These are phyloP conservation scores for Exocentrus adspersus DNA, from an alignment of 2,888 invertebrate genomes.

Conservation along the genomic window DNA sequence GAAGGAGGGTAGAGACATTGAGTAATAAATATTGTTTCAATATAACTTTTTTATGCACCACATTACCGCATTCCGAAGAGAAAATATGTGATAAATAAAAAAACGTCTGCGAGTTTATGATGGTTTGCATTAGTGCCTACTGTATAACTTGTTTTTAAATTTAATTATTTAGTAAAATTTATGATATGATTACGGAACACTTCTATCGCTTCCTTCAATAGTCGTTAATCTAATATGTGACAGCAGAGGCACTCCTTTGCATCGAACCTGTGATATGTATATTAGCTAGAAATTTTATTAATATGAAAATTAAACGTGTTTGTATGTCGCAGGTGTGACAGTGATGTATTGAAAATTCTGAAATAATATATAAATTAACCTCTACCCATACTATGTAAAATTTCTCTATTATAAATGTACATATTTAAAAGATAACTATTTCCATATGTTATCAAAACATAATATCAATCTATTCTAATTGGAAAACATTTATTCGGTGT, in stretches of 20 bases:
- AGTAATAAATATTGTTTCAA: too few species aligned
- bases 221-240: slow-evolving; percentile 8
- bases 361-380: slow-evolving; percentile 26
- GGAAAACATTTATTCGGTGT: neutral
- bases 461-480: slow-evolving; percentile 17
- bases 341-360: slow-evolving; percentile 37
- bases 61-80: too few species aligned
- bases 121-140: too few species aligned
- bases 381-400: slow-evolving; percentile 24
- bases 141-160: too few species aligned
- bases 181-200: neutral
- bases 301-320: slow-evolving; percentile 29
- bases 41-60: too few species aligned
- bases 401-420: slow-evolving; percentile 23
- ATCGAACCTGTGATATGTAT: slow-evolving; percentile 16
- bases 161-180: neutral
- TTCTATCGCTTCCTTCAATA: neutral
- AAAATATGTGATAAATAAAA: too few species aligned
- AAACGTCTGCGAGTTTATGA: too few species aligned
- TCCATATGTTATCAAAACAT: slow-evolving; percentile 14
- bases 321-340: slow-evolving; percentile 29
- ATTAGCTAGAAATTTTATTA: slow-evolving; percentile 27
- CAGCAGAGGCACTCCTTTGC: slow-evolving; percentile 23
- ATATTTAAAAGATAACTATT: slow-evolving; percentile 25
- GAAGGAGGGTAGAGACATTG: too few species aligned